Evolutionary conservation across 1,140 invertebrate species (phyloP), one percentile per base, ranked within the genome.

Genomic region (Drosophila ironensis): DNA sequence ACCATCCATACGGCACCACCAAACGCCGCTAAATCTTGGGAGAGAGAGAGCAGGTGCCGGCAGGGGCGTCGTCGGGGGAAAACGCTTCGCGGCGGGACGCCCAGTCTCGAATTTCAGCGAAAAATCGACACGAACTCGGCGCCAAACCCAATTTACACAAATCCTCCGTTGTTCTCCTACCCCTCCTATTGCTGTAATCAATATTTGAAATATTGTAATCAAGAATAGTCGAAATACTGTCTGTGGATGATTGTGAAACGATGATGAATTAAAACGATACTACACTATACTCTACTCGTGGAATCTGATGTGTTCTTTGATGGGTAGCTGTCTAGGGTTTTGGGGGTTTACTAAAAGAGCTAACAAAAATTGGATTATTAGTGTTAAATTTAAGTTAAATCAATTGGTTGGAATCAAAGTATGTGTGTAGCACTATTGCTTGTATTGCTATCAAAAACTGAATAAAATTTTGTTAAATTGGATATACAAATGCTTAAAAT

Each of bases 141-240:
- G 54, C 61, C 47, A 63, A 41, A 61, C 47, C 9, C 30, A 11
- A 11, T 11, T n/a, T n/a, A n/a, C n/a, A n/a, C 30, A 4, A 61
- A 63, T 40, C 59, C 59, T 28, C 38, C 52, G 61, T 82, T 81
- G 66, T 75, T 75, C 60, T 81, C 33, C 41, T 70, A 57, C 33
- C 25, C 5, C 17, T 25, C 48, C 20, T n/a, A 72, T 9, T 41
- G 33, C 33, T 37, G 45, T 59, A 72, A 72, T 80, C 78, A 84
- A 84, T 80, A 84, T 84, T 80, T 74, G 41, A 78, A 71, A 86
- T 86, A 86, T 87, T 86, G 80, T 86, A 86, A 86, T 80, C 80
- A 60, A 71, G 59, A 78, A 72, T 74, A 74, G 73, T 74, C 78
- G 73, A 84, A 81, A 78, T 69, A 60, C 37, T 69, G 78, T 78